phyloP scores from a whole-genome alignment of 2,113 vertebrate species.

The Cygnus buccinator region DNA sequence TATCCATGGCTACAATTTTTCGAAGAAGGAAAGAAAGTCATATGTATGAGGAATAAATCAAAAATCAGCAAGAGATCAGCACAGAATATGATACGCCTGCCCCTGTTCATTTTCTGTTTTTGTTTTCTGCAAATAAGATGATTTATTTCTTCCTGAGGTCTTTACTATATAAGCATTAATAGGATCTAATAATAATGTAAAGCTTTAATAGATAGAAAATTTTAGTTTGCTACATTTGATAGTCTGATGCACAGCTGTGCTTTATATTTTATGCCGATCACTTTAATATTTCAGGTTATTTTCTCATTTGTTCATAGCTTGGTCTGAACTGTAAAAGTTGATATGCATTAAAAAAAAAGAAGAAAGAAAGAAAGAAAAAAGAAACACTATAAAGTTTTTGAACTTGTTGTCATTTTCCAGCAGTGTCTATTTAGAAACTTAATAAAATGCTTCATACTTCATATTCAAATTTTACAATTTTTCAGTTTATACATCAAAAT shows the following conservation, averaged over 20 bases:
- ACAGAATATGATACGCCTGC: background rate
- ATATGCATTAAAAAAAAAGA: background rate
- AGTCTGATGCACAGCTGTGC: background rate
- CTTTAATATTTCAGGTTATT: background rate
- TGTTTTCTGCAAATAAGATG: background rate
- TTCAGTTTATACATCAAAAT: background rate
- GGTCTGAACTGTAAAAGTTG: background rate
- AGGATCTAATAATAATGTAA: background rate
- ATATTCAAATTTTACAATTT: background rate
- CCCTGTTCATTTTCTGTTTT: background rate
- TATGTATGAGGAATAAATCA: background rate
- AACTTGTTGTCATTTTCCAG: background rate
- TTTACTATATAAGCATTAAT: background rate
- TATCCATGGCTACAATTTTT: background rate
- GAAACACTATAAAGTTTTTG: background rate
- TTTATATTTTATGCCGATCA: background rate
- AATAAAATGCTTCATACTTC: background rate
- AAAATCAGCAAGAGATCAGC: background rate
- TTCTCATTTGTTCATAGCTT: background rate
- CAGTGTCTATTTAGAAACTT: background rate
- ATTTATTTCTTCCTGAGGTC: background rate
- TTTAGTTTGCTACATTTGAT: background rate
- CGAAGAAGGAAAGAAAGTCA: background rate
- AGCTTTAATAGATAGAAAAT: background rate
- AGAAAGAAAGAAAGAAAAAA: no score